Evolutionary conservation across 2,888 invertebrate species (phyloP).

Genomic region (Cephus runcator): DNA sequence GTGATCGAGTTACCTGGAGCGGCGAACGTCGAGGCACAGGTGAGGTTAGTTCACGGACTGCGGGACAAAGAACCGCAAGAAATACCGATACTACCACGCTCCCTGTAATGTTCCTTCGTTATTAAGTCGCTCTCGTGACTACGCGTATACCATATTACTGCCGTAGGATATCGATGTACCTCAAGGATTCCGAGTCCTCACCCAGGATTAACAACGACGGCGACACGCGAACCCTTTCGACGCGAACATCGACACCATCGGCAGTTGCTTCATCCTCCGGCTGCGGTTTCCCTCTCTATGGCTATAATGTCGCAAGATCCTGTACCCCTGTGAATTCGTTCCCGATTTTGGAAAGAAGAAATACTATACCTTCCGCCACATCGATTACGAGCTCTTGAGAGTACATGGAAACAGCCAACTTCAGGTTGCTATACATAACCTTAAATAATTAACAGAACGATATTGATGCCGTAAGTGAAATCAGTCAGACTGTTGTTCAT

Average conservation of each 20-base stretch:
- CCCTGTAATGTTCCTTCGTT: conserved; percentile 22
- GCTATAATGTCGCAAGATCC: conserved; percentile 2
- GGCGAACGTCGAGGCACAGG: conserved; percentile 44
- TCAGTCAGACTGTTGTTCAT: background rate
- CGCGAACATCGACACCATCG: conserved; percentile 43
- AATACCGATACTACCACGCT: conserved; percentile 57
- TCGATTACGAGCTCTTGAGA: background rate
- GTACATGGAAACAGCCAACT: background rate
- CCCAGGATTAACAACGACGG: background rate
- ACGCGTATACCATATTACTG: background rate
- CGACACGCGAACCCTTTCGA: conserved; percentile 43
- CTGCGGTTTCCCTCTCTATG: conserved; percentile 28
- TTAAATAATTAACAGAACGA: background rate
- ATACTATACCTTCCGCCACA: background rate
- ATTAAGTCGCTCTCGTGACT: conserved; percentile 47
- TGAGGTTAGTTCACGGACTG: conserved; percentile 47
- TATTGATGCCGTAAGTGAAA: background rate
- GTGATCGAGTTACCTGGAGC: conserved; percentile 59
- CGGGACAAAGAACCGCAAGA: conserved; percentile 61
- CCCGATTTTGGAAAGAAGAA: background rate
- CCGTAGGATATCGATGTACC: background rate
- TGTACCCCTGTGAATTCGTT: background rate
- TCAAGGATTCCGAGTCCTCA: background rate
- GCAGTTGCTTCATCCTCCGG: conserved; percentile 36
- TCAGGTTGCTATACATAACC: background rate